These are phyloP conservation scores for Meteorus colon DNA, from an alignment of 2,888 invertebrate genomes.

Conservation along the genomic window DNA sequence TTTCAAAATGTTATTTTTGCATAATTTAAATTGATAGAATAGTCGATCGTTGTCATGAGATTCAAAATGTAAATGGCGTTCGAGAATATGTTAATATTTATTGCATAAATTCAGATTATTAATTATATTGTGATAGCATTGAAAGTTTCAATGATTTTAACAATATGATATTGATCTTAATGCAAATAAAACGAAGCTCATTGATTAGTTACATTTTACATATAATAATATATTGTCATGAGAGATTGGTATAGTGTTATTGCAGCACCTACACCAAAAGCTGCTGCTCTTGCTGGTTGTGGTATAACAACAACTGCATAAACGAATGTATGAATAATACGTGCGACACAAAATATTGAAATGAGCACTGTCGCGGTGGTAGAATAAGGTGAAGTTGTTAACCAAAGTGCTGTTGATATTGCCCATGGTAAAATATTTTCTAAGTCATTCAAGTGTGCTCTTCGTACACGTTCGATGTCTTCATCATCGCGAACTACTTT, in stretches of 20 bases:
- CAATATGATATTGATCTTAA: not conserved
- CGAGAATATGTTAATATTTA: too few species aligned
- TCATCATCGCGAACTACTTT: conserved; percentile 61
- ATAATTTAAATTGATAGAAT: too few species aligned
- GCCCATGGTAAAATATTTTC: conserved; percentile 75
- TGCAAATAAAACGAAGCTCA: not conserved
- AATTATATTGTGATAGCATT: too few species aligned
- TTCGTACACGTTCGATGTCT: conserved; percentile 73
- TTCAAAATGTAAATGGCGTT: too few species aligned
- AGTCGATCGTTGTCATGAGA: too few species aligned
- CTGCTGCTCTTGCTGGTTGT: conserved; percentile 72
- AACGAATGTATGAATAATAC: conserved; percentile 74
- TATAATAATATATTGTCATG: conserved; percentile 48
- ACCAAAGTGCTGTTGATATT: conserved; percentile 72
- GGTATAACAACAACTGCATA: conserved; percentile 73
- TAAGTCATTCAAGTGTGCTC: conserved; percentile 76
- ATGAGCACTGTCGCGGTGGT: conserved; percentile 72
- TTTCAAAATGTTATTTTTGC: too few species aligned
- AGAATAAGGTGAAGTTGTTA: conserved; percentile 71
- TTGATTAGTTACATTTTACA: not conserved
- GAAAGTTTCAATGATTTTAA: not conserved
- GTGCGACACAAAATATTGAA: conserved; percentile 71
- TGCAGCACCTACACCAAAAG: conserved; percentile 66
- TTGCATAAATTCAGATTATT: too few species aligned
- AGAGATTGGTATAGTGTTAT: conserved; percentile 72